Percentiles rank a stretch among this genome's conserved stretches.
Evolutionary conservation across 2,797 vertebrate genomes (phyloP).

Genomic region (Salmo trutta): DNA sequence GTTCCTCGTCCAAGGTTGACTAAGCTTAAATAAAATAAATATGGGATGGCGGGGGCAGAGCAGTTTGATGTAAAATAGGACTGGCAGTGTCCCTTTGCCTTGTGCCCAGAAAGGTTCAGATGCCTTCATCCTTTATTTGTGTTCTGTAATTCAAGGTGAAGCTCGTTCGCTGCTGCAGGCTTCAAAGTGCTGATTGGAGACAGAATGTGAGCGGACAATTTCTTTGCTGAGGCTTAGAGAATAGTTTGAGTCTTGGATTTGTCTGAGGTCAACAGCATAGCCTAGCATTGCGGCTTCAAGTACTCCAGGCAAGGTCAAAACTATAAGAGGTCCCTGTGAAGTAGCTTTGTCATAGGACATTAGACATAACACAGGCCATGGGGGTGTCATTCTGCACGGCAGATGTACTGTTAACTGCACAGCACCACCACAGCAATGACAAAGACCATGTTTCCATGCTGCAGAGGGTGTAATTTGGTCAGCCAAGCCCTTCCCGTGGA

Average conservation of each 20-base stretch:
- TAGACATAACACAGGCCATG: constrained; percentile 14
- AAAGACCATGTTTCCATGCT: constrained; percentile 49
- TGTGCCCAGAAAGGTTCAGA: not conserved
- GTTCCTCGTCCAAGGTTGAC: constrained; percentile 23
- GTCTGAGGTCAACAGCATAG: not conserved
- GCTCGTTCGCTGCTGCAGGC: constrained; percentile 1
- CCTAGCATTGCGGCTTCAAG: constrained; percentile 1
- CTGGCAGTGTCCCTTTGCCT: constrained; percentile 5
- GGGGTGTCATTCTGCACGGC: constrained; percentile 25
- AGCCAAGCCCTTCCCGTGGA: constrained; percentile 48
- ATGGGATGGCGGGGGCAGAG: constrained; percentile 10
- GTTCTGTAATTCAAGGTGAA: constrained; percentile 7
- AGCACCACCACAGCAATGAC: constrained; percentile 51
- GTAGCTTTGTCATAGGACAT: constrained; percentile 11
- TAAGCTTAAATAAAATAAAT: constrained; percentile 27
- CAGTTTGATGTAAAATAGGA: constrained; percentile 4
- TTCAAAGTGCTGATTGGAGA: not conserved
- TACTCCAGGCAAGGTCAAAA: not conserved
- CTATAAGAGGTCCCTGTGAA: not conserved
- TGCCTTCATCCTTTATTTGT: not conserved
- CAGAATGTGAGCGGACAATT: not conserved
- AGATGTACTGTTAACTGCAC: constrained; percentile 48
- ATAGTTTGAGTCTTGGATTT: not conserved
- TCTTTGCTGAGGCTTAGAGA: no score
- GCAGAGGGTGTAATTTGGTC: constrained; percentile 55